Evolutionary conservation across 2,113 vertebrate genomes (phyloP).

Genomic region (Bufo bufo): DNA sequence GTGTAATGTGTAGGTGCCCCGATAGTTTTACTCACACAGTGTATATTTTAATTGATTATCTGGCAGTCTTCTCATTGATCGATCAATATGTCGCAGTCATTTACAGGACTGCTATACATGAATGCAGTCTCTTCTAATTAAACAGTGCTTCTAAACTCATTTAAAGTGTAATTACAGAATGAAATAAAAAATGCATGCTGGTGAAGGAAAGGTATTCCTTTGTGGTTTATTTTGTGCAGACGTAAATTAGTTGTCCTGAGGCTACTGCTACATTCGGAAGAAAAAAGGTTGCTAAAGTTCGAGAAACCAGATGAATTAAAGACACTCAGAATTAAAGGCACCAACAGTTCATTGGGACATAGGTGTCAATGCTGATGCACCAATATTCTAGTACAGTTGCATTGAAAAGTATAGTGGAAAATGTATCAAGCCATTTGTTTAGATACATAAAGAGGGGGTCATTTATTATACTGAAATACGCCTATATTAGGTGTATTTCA

Average conservation of each 20-base stretch:
- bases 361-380: not conserved
- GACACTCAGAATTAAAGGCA: not conserved
- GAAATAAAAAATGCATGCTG: constrained; percentile 7
- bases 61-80: not conserved
- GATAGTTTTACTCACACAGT: too few relatives aligned
- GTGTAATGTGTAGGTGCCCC: too few relatives aligned
- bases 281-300: not conserved
- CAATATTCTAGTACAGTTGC: not conserved
- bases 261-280: not conserved
- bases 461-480: too few relatives aligned
- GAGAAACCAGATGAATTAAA: not conserved
- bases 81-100: not conserved
- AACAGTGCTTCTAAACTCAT: not conserved
- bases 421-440: not conserved
- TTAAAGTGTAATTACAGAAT: constrained; percentile 5
- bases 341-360: not conserved
- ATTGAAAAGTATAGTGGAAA: not conserved
- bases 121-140: not conserved
- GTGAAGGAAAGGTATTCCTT: not conserved
- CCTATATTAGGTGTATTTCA: too few relatives aligned
- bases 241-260: not conserved
- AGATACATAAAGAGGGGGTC: too few relatives aligned
- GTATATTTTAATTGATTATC: not conserved
- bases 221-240: constrained; percentile 9
- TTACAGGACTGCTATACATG: not conserved